Percentiles rank a stretch among this genome's conserved stretches.
phyloP scores from a whole-genome alignment of 2,113 vertebrate genomes.

The Oreochromis aureus region DNA sequence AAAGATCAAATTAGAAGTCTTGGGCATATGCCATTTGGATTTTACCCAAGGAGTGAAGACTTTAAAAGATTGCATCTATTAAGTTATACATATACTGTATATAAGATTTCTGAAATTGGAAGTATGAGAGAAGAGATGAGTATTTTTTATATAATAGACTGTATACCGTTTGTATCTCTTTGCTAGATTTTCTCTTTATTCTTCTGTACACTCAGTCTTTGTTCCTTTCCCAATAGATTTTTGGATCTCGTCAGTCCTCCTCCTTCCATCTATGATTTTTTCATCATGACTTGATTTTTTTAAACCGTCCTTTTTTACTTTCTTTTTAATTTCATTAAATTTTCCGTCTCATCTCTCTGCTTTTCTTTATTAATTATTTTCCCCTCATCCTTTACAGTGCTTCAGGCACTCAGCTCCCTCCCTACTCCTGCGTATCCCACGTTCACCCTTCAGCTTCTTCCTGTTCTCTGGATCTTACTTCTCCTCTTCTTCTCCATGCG shows the following conservation, averaged over 20 bases:
- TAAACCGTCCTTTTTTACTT: conserved; percentile 73
- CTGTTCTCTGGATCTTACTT: conserved; percentile 76
- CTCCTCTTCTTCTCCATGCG: conserved; percentile 94
- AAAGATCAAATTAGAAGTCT: neutral
- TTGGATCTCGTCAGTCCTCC: neutral
- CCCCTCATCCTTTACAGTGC: neutral
- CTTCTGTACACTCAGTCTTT: conserved; percentile 17
- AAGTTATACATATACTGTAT: neutral
- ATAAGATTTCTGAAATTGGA: neutral
- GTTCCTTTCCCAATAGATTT: neutral
- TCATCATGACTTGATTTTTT: conserved; percentile 34
- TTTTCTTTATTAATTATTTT: neutral
- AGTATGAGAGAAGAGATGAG: neutral
- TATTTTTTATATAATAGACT: neutral
- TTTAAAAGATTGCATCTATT: neutral
- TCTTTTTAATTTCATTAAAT: conserved; percentile 63
- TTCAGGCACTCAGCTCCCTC: conserved; percentile 45
- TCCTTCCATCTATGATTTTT: neutral
- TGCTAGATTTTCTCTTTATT: neutral
- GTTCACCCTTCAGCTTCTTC: conserved; percentile 68
- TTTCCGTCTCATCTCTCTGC: conserved; percentile 42
- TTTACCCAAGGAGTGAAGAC: neutral
- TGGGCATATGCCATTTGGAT: neutral
- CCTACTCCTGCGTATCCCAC: accelerated
- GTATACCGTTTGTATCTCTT: neutral